Base-by-base conservation (phyloP, 2,797 vertebrate species). In the Rallus crepitans region DNA sequence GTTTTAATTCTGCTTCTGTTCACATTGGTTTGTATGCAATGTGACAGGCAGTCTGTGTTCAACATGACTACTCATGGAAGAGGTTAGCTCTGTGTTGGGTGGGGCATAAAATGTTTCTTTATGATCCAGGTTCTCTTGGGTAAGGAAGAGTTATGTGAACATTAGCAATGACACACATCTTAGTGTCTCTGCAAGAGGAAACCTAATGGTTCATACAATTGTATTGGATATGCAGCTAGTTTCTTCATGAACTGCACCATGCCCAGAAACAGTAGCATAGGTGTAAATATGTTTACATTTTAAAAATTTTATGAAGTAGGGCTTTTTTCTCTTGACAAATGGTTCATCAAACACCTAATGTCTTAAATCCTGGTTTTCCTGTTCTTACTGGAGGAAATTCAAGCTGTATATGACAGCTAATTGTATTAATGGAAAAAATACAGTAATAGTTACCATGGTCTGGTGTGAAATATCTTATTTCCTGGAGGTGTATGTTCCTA, bases 401-500 rank as follows among this genome's bases (percentile, higher is more conserved):
- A 95, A 75, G 69, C 33, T 82, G 39, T 66, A 78, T 80, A 68
- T 89, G 60, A 90, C n/a, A 93, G 47, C 24, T 96, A 96, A 96
- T 94, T 96, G 75, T 89, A 94, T 88, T 79, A 96, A 39, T 83
- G 57, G 31, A 96, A 96, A 95, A 96, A 96, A 95, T 93, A 73
- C 53, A 60, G 31, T 52, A 69, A 94, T 40, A 89, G 61, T 93
- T 91, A 88, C 64, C 69, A 94, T 42, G 31, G 88, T 66, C 28
- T 81, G 50, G 70, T 94, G 89, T 63, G 84, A 96, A 97, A 66
- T 82, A 75, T 25, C 76, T 89, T 86, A 71, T 92, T 96, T 95
- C 80, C 89, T 93, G 33, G 75, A 95, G 63, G 50, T 93, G 81
- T 24, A 37, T 76, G 64, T 76, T 96, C 56, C 71, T 89, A 61